Evolutionary conservation across 2,797 vertebrate genomes (phyloP), one percentile per base, ranked within the genome.

Genomic region (Melopsittacus undulatus): DNA sequence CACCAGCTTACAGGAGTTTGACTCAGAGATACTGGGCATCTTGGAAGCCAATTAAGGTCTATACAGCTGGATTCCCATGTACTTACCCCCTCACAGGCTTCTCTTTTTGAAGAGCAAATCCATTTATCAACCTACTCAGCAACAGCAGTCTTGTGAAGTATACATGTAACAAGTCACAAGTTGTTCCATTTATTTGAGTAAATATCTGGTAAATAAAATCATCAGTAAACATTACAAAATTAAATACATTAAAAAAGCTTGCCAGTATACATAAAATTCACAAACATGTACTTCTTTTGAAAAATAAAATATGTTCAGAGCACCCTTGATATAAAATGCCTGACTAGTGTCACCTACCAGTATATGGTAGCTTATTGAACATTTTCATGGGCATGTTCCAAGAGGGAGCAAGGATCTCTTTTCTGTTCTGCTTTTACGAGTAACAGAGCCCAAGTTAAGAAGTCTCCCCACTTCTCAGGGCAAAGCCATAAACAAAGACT

Each of bases 291-390:
- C 88, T 97, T 98, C 86, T 96, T 93, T 97, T 97, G 94, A 98
- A 98, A 98, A 98, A 98, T 98, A 98, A 98, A 97, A 98, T 98
- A 97, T 98, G 97, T 98, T 98, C 94, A 98, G 97, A 98, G 98
- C 98, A 98, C 98, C 98, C 97, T 98, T 98, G 97, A 98, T 98
- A 98, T 97, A 98, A 98, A 98, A 98, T 97, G 97, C 96, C 96
- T 96, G 92, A 95, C 93, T 93, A 97, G 92, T 89, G 94, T 97
- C 86, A 92, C 96, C 92, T 97, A 95, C 84, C 96, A 94, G 89
- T 83, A 96, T 92, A 92, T 96, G 97, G 95, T 96, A 97, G 83
- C 78, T 96, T 95, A 91, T 82, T 92, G 94, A 97, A 97, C 72
- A 76, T 83, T 92, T 90, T 63, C 69, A 72, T 82, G 78, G 93